Percentiles rank a stretch among this genome's conserved stretches.
phyloP scores from a whole-genome alignment of 2,888 invertebrate species.

The Oxycera nigricornis region DNA sequence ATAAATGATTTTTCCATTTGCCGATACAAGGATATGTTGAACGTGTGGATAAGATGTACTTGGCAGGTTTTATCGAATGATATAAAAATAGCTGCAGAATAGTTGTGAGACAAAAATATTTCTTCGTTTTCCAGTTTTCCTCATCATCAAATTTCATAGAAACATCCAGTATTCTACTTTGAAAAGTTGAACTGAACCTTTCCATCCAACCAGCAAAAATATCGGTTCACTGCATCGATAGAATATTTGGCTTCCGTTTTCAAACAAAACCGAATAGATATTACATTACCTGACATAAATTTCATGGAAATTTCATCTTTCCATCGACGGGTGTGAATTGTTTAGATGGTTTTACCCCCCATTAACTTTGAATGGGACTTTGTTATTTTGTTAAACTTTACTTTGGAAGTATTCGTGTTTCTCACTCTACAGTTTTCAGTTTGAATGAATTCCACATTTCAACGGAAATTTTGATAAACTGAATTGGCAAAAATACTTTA shows the following conservation, averaged over 20 bases:
- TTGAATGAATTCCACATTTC: background rate
- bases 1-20: too few relatives aligned
- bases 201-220: too few relatives aligned
- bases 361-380: background rate
- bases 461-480: background rate
- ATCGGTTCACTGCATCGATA: too few relatives aligned
- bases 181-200: too few relatives aligned
- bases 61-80: too few relatives aligned
- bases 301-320: background rate
- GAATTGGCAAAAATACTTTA: background rate
- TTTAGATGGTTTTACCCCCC: background rate
- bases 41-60: too few relatives aligned
- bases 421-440: background rate
- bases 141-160: too few relatives aligned
- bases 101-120: too few relatives aligned
- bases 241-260: background rate
- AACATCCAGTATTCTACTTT: too few relatives aligned
- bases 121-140: too few relatives aligned
- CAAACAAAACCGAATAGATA: background rate
- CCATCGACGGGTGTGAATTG: background rate
- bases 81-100: too few relatives aligned
- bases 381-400: background rate
- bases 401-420: background rate
- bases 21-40: too few relatives aligned
- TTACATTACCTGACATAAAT: background rate